Base-by-base conservation (phyloP, 92 coral and sea anemone genomes). In the Umimayanthus kanabou region DNA sequence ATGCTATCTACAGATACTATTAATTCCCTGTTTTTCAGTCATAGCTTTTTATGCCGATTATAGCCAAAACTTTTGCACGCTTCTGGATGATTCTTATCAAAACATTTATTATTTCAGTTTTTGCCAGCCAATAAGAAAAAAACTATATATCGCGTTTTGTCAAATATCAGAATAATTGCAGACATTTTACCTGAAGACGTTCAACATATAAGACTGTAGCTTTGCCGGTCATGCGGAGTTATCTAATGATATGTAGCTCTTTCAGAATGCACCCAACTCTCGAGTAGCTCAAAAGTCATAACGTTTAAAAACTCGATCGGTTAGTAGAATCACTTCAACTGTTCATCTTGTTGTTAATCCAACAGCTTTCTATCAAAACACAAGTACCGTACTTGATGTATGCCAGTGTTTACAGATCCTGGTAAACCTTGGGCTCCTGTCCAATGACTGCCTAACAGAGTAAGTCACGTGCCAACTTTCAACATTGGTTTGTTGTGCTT, bases 401-500 rank as follows among this genome's bases (percentile, higher is more conserved):
- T 94, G 94, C 80, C 93, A 90, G 73, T 95, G 98, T 78, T 88
- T 97, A 88, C 93, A 94, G 86, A 93, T 95, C 74, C 89, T 97
- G 90, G 89, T 97, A 77, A 94, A 94, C 76, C 85, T 93, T 73
- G 92, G 85, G 74, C 88, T 97, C 71, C 82, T 97, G 29, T 92
- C 99, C n/a, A 87, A 89, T 33, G 89, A 89, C 76, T 89, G 91
- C 64, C 89, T 97, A 25, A 91, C 81, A 73, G 91, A 94, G 99
- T 97, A 88, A 75, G 88, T 55, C 1, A 10, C 28, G 14, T 65
- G 37, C 30, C 43, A 14, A 23, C n/a, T 61, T 87, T 45, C 67
- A 40, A 20, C 37, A 9, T 18, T 29, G 64, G n/a, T 13, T 79
- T 50, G 43, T 49, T 28, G 2, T 16, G 3, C 40, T 80, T 33